Conservation (phyloP, 2,797 vertebrate genomes). For the Tadarida brasiliensis region DNA sequence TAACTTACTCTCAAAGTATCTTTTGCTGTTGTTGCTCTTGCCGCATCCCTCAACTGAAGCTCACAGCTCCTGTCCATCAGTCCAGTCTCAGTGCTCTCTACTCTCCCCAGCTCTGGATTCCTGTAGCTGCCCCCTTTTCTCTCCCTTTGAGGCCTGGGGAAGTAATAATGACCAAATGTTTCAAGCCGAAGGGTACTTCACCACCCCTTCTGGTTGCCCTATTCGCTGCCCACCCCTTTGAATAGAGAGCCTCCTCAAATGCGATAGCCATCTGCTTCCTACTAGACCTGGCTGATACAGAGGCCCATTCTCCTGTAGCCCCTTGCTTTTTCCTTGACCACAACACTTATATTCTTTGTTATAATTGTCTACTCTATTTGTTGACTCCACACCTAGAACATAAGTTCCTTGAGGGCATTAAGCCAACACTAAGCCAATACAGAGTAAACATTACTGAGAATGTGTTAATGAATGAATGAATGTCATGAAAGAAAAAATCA, state of each 20-base stretch:
- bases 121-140: background rate
- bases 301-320: background rate
- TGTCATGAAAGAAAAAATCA: background rate
- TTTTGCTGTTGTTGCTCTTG: background rate
- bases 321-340: background rate
- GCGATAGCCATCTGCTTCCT: background rate
- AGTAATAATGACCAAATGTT: background rate
- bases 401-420: background rate
- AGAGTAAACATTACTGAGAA: background rate
- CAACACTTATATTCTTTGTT: background rate
- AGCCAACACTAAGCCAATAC: background rate
- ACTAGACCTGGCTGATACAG: background rate
- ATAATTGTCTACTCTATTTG: background rate
- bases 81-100: background rate
- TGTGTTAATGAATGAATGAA: conserved; percentile 23
- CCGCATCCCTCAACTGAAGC: background rate
- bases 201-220: background rate
- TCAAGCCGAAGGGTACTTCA: background rate
- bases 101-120: background rate
- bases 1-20: background rate
- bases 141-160: background rate
- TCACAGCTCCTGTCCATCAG: background rate
- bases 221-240: background rate
- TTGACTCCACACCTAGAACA: background rate
- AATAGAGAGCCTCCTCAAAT: background rate